Conservation (phyloP, 2,797 vertebrate genomes). For the Leptatherina wallacei region DNA sequence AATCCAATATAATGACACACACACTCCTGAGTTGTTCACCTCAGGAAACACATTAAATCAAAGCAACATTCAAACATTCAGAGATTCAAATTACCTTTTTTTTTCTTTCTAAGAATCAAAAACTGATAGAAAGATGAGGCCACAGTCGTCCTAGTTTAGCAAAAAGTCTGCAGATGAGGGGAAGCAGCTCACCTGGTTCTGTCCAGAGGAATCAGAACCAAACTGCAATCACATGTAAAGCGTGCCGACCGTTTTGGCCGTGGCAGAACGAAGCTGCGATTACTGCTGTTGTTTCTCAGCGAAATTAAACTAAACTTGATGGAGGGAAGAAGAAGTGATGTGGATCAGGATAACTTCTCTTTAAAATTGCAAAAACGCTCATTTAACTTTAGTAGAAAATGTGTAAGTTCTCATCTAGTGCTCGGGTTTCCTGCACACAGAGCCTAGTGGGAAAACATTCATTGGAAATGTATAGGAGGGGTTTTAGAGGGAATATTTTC, state of each 20-base stretch:
- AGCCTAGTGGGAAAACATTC: not conserved
- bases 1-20: not conserved
- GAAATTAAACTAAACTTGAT: too few species aligned
- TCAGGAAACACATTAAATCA: not conserved
- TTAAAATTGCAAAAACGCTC: not conserved
- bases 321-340: not conserved
- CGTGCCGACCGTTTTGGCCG: not conserved
- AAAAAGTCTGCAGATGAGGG: not conserved
- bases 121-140: not conserved
- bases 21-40: not conserved
- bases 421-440: not conserved
- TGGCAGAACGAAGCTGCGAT: not conserved
- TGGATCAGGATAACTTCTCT: not conserved
- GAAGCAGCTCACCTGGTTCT: not conserved
- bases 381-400: not conserved
- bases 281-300: not conserved
- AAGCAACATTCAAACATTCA: not conserved
- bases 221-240: not conserved
- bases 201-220: not conserved
- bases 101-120: not conserved
- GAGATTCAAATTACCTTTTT: not conserved
- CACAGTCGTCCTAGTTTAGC: not conserved
- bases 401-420: not conserved
- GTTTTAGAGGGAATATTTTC: not conserved
- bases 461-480: too few species aligned